phyloP scores from a whole-genome alignment of 2,113 vertebrate species.

The Datnioides undecimradiatus region DNA sequence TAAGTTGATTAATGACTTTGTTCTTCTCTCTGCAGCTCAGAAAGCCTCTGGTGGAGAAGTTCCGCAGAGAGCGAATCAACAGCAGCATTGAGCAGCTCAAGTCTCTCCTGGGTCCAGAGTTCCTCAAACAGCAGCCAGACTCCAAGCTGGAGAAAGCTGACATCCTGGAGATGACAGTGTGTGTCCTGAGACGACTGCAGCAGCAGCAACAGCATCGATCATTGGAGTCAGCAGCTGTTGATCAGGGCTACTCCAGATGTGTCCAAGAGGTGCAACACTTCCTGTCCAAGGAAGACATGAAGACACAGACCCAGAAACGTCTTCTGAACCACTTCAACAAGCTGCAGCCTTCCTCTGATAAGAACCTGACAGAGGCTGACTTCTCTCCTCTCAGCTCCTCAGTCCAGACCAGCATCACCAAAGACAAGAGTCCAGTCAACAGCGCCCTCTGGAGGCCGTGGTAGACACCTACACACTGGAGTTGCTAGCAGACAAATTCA shows the following conservation, averaged over 20 bases:
- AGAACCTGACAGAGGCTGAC: slow-evolving; percentile 39
- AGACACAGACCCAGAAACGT: too few species aligned
- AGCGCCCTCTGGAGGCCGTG: slow-evolving; percentile 77
- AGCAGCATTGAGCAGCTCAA: slow-evolving; percentile 78
- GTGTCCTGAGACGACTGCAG: slow-evolving; percentile 56
- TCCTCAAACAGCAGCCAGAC: slow-evolving; percentile 69
- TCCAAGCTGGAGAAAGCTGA: slow-evolving; percentile 79
- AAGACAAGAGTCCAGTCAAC: slow-evolving; percentile 64
- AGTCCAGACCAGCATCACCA: slow-evolving; percentile 46
- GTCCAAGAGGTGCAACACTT: too few species aligned
- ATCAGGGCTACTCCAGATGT: too few species aligned
- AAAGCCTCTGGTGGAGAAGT: slow-evolving; percentile 76
- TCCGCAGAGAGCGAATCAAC: slow-evolving; percentile 80
- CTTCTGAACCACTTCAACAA: slow-evolving; percentile 57
- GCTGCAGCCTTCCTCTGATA: slow-evolving; percentile 47
- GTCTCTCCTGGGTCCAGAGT: slow-evolving; percentile 70
- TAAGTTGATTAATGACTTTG: slow-evolving; percentile 37
- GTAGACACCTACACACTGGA: slow-evolving; percentile 58
- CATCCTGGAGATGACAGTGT: slow-evolving; percentile 75
- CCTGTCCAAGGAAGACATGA: too few species aligned
- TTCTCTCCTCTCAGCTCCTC: slow-evolving; percentile 51
- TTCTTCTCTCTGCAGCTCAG: slow-evolving; percentile 64
- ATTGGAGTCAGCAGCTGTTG: too few species aligned
- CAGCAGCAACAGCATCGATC: slow-evolving; percentile 31
- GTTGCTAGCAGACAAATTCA: not conserved